Percentiles rank a stretch among this genome's conserved stretches.
Conservation (phyloP, 2,888 invertebrate species). For the Carabus problematicus region DNA sequence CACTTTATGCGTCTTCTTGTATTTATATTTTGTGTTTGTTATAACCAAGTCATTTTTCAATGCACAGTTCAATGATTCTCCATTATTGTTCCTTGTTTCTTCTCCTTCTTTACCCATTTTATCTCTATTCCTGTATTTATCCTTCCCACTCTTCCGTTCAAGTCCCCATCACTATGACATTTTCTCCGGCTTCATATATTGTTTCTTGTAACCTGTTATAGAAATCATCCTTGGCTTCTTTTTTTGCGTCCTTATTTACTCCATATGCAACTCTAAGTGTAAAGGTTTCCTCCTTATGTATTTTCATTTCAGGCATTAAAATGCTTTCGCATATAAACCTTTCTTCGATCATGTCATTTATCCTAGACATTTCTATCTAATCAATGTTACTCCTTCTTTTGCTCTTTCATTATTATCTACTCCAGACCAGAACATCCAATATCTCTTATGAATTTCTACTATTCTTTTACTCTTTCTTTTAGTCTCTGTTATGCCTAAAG, state of each 20-base stretch:
- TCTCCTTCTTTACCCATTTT: slow-evolving; percentile 14
- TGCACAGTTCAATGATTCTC: slow-evolving; percentile 15
- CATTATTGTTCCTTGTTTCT: slow-evolving; percentile 20
- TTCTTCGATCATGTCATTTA: too few relatives aligned
- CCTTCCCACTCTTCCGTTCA: slow-evolving; percentile 22
- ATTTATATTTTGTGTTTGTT: not conserved
- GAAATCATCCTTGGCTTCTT: slow-evolving; percentile 14
- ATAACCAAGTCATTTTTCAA: slow-evolving; percentile 1
- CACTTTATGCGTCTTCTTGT: slow-evolving; percentile 19
- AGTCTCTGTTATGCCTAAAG: too few relatives aligned
- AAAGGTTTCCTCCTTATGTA: not conserved
- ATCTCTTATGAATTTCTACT: too few relatives aligned
- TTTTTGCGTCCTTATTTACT: slow-evolving; percentile 12
- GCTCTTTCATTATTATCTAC: too few relatives aligned
- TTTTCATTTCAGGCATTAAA: slow-evolving; percentile 6
- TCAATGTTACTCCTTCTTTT: too few relatives aligned
- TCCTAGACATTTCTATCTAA: too few relatives aligned
- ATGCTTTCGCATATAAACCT: not conserved
- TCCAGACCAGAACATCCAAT: too few relatives aligned
- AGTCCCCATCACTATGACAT: slow-evolving; percentile 14
- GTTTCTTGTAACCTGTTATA: slow-evolving; percentile 3
- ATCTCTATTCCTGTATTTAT: not conserved
- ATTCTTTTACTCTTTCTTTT: too few relatives aligned
- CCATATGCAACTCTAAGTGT: slow-evolving; percentile 13
- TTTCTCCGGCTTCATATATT: not conserved